phyloP scores from a whole-genome alignment of 1,140 invertebrate genomes.

The Charaxes varanes region DNA sequence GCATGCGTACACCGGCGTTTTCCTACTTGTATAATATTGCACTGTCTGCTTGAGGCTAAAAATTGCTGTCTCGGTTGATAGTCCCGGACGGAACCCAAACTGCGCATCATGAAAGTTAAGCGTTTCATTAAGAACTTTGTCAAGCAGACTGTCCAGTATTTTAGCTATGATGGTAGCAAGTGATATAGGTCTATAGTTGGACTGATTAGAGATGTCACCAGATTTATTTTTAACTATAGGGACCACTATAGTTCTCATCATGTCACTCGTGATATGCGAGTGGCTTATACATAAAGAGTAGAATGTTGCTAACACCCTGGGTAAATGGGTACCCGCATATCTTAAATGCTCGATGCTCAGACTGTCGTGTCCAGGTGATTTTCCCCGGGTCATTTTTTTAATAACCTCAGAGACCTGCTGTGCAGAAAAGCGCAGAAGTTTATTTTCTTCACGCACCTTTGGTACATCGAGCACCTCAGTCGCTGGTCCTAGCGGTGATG shows the following conservation, averaged over 20 bases:
- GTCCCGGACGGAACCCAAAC: not conserved
- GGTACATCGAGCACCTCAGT: not conserved
- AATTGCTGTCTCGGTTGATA: not conserved
- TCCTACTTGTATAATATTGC: not conserved
- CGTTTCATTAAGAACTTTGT: no score
- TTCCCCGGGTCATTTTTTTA: no score
- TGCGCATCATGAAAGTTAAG: not conserved
- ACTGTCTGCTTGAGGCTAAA: not conserved
- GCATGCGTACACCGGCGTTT: not conserved
- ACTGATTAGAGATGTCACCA: not conserved
- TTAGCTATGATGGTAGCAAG: slow-evolving; percentile 5
- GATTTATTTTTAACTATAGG: slow-evolving; percentile 4
- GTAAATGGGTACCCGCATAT: no score
- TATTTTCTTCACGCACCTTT: no score
- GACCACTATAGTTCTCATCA: slow-evolving; percentile 4
- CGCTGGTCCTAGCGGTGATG: not conserved
- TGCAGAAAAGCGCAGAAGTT: no score
- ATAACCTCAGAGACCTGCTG: no score
- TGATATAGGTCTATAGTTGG: slow-evolving; percentile 4
- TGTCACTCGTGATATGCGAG: no score
- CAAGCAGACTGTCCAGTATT: slow-evolving; percentile 4
- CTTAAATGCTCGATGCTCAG: no score
- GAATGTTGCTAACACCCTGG: no score
- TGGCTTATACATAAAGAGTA: no score
- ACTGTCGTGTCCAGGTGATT: no score